Evolutionary conservation across 2,797 vertebrate species (phyloP).

Genomic region (Cottoperca gobio): DNA sequence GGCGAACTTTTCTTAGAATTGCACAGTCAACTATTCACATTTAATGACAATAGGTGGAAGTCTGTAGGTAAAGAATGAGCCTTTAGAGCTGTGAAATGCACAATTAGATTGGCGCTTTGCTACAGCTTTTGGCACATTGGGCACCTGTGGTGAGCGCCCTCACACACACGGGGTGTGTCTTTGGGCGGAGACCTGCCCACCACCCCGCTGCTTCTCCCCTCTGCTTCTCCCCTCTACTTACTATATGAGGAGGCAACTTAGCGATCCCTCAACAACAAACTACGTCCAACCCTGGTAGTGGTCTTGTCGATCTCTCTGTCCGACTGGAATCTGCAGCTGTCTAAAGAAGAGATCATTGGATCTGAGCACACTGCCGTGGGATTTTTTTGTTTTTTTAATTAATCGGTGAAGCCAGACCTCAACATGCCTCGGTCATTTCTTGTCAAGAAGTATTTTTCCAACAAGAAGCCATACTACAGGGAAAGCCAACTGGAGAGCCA

Average conservation of each 20-base stretch:
- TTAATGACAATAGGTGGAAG: not conserved
- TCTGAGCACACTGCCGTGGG: conserved; percentile 7
- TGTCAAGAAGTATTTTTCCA: conserved; percentile 94
- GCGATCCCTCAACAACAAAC: conserved; percentile 1
- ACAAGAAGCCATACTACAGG: conserved; percentile 93
- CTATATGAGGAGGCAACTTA: conserved; percentile 75
- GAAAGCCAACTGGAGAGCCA: conserved; percentile 89
- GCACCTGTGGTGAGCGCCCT: conserved; percentile 71
- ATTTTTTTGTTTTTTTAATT: not conserved
- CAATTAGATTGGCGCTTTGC: conserved; percentile 43
- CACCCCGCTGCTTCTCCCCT: conserved; percentile 42
- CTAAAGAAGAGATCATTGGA: not conserved
- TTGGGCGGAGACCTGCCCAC: conserved; percentile 67
- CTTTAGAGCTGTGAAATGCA: conserved; percentile 50
- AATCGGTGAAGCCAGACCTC: conserved; percentile 20
- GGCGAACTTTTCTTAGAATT: not conserved
- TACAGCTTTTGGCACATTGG: conserved; percentile 50
- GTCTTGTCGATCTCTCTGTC: not conserved
- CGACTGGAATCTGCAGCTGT: not conserved
- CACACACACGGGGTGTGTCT: conserved; percentile 69
- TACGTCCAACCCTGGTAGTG: not conserved
- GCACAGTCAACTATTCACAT: not conserved
- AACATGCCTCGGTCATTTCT: conserved; percentile 97
- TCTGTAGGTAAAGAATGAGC: not conserved
- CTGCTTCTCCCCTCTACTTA: conserved; percentile 58